Base-by-base conservation (phyloP, 2,888 invertebrate genomes). In the Adineta ricciae region DNA sequence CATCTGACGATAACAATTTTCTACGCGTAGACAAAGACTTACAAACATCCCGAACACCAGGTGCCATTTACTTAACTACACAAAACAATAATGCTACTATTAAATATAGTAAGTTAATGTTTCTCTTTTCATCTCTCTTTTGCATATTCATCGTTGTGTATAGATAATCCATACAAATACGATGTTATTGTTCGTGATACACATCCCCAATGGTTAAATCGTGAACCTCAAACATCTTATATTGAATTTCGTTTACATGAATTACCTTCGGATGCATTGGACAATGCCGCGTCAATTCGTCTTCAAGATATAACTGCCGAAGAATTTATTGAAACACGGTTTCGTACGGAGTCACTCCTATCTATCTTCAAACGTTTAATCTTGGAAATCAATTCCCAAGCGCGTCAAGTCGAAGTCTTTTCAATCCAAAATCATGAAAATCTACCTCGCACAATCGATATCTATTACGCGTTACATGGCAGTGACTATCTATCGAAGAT, bases 241-340 rank as follows among this genome's bases (percentile, higher is more conserved):
- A 97, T 99, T 0, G 95, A 95, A 0, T 96, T 98, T 0, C 94
- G 94, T 16, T 95, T 99, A 0, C 94, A 95, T 89, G 95, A 95
- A 90, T 96, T 99, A 88, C 95, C 96, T 0, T 95, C 97, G 88
- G 96, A 97, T 88, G 97, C 97, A 32, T 95, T 98, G 32, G 92
- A 95, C 83, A 97, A 97, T 91, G 96, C 97, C 0, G 97, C 97
- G 2, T 97, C 97, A 0, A 94, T 98, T 85, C 92, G 97, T 87
- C n/a, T 85, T 83, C 32, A 87, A 50, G 97, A 96, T 64, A 95
- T 96, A 89, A 95, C 96, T 0, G 97, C 97, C 89, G 97, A 97
- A 91, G 96, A 97, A 90, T 98, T 97, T 89, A 95, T 98, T 87
- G 87, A 88, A 49, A 86, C 87, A 21, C 87, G 87, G 8, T 87